Evolutionary conservation across 2,888 invertebrate species (phyloP).

Genomic region (Heliconius charithonia): DNA sequence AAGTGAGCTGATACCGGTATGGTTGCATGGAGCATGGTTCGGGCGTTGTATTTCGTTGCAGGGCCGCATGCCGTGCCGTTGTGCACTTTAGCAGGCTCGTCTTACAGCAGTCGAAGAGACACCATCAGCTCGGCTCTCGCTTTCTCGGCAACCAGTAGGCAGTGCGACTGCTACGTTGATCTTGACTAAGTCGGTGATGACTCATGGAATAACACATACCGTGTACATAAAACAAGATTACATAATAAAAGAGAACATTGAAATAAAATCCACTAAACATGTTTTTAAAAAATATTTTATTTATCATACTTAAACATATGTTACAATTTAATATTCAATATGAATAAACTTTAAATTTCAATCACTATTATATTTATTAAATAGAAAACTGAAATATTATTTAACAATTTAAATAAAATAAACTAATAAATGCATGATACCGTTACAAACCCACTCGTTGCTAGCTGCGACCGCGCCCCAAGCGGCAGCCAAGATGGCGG

Average conservation of each 20-base stretch:
- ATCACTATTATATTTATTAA: slow-evolving; percentile 67
- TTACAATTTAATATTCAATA: slow-evolving; percentile 82
- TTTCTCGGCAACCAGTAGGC: slow-evolving; percentile 54
- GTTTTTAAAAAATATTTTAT: slow-evolving; percentile 69
- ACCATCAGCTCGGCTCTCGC: not conserved
- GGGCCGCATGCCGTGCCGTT: not conserved
- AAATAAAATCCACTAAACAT: slow-evolving; percentile 64
- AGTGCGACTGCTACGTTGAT: slow-evolving; percentile 62
- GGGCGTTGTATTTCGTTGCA: not conserved
- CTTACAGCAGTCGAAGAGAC: not conserved
- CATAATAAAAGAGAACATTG: slow-evolving; percentile 53
- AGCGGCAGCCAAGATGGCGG: slow-evolving; percentile 84
- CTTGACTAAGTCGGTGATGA: slow-evolving; percentile 73
- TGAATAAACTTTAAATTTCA: slow-evolving; percentile 79
- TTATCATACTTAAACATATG: slow-evolving; percentile 82
- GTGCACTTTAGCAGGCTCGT: not conserved
- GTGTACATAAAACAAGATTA: slow-evolving; percentile 72
- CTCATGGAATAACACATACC: slow-evolving; percentile 83
- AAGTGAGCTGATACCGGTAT: not conserved
- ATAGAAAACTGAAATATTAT: slow-evolving; percentile 74
- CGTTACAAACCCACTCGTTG: slow-evolving; percentile 84
- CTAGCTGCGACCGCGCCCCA: slow-evolving; percentile 84
- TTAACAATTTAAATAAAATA: slow-evolving; percentile 49
- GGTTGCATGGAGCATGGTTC: not conserved
- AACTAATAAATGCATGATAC: slow-evolving; percentile 81